phyloP scores from a whole-genome alignment of 2,113 vertebrate genomes.

The Gymnobelideus leadbeateri region DNA sequence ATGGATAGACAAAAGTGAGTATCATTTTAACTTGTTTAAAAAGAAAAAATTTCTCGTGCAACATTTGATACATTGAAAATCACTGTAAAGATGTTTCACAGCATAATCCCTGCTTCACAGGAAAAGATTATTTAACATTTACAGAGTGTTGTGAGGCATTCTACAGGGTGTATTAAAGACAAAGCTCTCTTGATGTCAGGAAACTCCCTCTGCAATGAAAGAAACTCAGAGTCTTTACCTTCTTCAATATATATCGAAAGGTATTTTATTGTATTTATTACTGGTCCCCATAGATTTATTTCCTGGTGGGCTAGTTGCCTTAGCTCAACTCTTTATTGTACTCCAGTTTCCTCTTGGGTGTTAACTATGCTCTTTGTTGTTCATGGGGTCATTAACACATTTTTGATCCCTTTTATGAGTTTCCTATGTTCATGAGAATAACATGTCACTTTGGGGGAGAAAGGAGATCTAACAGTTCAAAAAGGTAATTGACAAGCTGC shows the following conservation, averaged over 20 bases:
- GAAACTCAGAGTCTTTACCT: not conserved
- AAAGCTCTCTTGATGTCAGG: not conserved
- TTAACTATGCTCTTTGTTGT: constrained; percentile 12
- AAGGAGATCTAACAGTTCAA: not conserved
- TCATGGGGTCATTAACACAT: not conserved
- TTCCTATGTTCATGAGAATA: constrained; percentile 28
- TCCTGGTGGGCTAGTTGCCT: not conserved
- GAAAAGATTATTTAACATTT: not conserved
- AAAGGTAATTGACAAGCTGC: not conserved
- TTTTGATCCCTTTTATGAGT: not conserved
- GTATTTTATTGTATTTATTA: not conserved
- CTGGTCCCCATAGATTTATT: not conserved
- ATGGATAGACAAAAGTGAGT: not conserved
- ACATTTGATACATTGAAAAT: not conserved
- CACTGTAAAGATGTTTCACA: not conserved
- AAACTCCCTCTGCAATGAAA: not conserved
- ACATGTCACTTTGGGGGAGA: not conserved
- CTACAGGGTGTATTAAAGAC: not conserved
- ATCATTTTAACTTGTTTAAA: not conserved
- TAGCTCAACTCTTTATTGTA: not conserved
- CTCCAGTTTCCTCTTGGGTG: constrained; percentile 20
- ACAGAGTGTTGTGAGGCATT: not conserved
- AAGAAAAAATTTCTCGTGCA: not conserved
- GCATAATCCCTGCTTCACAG: not conserved
- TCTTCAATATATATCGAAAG: not conserved